A percentile compares a stretch with the other conserved stretches of the same genome.
Evolutionary conservation across 1,140 invertebrate species (phyloP).

Genomic region (Bombus terrestris): DNA sequence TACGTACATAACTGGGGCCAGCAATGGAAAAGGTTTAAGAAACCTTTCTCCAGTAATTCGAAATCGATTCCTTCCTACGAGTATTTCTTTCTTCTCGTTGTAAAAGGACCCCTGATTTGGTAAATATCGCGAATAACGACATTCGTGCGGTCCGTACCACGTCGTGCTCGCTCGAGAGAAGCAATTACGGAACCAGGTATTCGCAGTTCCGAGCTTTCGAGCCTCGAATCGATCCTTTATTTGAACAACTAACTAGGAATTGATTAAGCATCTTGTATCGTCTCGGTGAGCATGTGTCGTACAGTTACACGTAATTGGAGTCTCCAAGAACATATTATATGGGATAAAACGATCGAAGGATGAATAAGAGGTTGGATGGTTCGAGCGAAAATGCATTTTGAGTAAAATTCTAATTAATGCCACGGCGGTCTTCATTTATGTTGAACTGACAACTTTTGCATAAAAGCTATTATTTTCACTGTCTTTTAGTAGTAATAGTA

Average conservation of each 20-base stretch:
- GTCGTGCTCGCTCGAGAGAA: background rate
- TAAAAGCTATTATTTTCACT: too few species aligned
- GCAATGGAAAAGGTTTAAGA: too few species aligned
- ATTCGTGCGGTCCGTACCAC: background rate
- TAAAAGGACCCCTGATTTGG: background rate
- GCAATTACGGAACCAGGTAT: background rate
- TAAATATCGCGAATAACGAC: slow-evolving; percentile 15
- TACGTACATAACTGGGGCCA: too few species aligned
- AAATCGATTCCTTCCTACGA: too few species aligned
- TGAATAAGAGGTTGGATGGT: background rate
- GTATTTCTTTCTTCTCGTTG: background rate
- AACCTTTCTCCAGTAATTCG: too few species aligned
- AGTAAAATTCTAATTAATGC: background rate
- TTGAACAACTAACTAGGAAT: background rate
- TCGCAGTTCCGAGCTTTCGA: background rate
- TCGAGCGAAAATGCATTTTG: background rate
- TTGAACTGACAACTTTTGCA: too few species aligned
- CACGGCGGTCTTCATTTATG: rapidly evolving
- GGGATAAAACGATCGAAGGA: background rate
- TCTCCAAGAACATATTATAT: background rate
- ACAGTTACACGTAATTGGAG: background rate
- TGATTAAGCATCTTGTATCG: background rate
- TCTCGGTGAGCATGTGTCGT: background rate
- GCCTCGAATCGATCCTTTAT: slow-evolving; percentile 5
- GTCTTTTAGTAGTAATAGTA: too few species aligned